Conservation (phyloP, 92 coral and sea anemone species). For the Epizoanthus stellaris region DNA sequence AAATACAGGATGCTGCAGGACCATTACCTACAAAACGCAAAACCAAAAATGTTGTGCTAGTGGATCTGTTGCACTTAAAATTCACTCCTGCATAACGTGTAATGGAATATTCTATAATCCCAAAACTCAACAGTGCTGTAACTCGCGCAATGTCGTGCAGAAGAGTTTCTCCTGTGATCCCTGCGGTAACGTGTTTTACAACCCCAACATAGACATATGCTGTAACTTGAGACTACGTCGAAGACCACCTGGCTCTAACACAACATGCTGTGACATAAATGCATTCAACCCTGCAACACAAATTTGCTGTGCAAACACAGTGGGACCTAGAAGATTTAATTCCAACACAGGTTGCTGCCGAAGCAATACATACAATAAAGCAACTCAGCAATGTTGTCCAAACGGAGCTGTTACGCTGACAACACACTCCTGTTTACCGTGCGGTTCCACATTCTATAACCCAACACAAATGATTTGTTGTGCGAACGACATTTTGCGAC, state of each 20-base stretch:
- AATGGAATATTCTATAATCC: background rate
- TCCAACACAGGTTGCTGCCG: background rate
- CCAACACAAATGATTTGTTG: slow-evolving; percentile 2
- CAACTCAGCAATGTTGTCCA: background rate
- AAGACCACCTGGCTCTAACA: slow-evolving; percentile 9
- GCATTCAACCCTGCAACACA: background rate
- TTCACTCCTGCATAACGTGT: background rate
- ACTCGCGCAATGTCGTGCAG: too few species aligned
- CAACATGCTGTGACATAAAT: slow-evolving; percentile 6
- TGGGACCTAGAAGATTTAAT: background rate
- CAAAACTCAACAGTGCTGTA: too few species aligned
- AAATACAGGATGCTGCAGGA: slow-evolving; percentile 1
- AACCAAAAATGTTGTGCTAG: background rate
- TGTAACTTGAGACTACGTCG: background rate
- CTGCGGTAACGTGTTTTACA: background rate
- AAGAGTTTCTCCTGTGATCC: background rate
- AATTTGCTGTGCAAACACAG: slow-evolving; percentile 12
- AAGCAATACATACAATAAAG: background rate
- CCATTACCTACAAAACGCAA: background rate
- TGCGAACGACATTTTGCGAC: background rate
- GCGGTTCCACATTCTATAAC: background rate
- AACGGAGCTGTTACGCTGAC: background rate
- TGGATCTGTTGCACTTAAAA: background rate
- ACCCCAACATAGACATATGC: slow-evolving; percentile 1
- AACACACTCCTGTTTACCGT: background rate